Conservation (phyloP, 2,113 vertebrate genomes). For the Erythrocercus mccallii region DNA sequence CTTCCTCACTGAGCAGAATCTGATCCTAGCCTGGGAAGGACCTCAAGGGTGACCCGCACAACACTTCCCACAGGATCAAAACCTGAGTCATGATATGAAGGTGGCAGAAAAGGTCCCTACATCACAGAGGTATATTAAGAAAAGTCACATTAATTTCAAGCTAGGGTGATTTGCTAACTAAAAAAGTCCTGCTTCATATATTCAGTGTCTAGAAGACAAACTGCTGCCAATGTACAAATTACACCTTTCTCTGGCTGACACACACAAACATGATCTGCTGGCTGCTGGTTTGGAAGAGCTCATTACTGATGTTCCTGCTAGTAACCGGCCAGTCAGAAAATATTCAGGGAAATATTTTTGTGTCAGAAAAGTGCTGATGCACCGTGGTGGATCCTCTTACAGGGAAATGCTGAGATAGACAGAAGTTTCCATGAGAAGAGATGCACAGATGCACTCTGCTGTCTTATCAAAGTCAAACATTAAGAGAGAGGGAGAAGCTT, state of each 20-base stretch:
- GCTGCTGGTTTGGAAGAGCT: background rate
- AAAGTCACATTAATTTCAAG: background rate
- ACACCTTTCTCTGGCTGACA: background rate
- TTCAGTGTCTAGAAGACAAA: background rate
- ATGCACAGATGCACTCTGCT: background rate
- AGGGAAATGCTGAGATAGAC: background rate
- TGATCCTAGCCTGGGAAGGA: background rate
- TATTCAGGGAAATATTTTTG: background rate
- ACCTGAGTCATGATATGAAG: background rate
- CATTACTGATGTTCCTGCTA: background rate
- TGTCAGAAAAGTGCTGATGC: slow-evolving; percentile 4
- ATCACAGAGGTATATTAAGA: background rate
- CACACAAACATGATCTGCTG: background rate
- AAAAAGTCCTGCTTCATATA: background rate
- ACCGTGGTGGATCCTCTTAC: background rate
- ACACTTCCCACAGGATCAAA: background rate
- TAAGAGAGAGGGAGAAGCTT: background rate
- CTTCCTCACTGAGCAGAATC: background rate
- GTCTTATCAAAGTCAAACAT: background rate
- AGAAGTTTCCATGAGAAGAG: background rate
- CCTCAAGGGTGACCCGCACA: background rate
- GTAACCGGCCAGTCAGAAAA: background rate
- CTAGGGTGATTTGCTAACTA: background rate
- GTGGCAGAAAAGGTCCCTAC: background rate
- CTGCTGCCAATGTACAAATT: background rate